These are phyloP conservation scores for Rachycentron canadum DNA, from an alignment of 2,797 vertebrate species.

Conservation along the genomic window DNA sequence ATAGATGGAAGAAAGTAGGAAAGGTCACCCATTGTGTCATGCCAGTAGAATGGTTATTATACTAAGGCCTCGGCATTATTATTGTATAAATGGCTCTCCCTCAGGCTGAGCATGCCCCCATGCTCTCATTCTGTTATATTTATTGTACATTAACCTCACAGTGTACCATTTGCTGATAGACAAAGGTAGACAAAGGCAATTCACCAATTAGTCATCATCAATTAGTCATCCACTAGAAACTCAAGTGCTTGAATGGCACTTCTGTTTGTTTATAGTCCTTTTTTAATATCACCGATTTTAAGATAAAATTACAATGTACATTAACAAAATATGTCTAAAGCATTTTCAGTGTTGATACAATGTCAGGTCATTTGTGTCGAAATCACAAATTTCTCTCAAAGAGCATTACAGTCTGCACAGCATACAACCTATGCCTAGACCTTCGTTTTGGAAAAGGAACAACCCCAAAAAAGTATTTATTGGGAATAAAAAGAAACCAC, in stretches of 20 bases:
- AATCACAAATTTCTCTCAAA: background rate
- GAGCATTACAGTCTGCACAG: background rate
- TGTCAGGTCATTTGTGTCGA: background rate
- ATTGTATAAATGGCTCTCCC: constrained; percentile 34
- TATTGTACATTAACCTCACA: constrained; percentile 40
- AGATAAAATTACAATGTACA: background rate
- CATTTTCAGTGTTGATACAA: background rate
- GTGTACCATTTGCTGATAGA: background rate
- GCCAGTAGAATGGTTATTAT: constrained; percentile 34
- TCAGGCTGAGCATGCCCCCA: background rate
- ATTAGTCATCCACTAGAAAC: background rate
- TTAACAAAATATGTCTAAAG: background rate
- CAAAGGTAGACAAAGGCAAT: background rate
- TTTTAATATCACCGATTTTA: background rate
- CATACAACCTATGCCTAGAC: background rate
- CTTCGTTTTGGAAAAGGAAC: background rate
- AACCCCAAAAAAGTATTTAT: background rate
- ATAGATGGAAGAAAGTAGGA: constrained; percentile 34
- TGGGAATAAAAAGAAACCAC: background rate
- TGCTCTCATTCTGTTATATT: constrained; percentile 29
- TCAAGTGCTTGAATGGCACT: background rate
- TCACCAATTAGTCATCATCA: constrained; percentile 3
- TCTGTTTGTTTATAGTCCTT: background rate
- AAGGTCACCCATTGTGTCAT: constrained; percentile 56
- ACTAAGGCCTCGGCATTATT: constrained; percentile 33